Conservation (phyloP, 92 coral and sea anemone genomes). For the Heliopora coerulea region DNA sequence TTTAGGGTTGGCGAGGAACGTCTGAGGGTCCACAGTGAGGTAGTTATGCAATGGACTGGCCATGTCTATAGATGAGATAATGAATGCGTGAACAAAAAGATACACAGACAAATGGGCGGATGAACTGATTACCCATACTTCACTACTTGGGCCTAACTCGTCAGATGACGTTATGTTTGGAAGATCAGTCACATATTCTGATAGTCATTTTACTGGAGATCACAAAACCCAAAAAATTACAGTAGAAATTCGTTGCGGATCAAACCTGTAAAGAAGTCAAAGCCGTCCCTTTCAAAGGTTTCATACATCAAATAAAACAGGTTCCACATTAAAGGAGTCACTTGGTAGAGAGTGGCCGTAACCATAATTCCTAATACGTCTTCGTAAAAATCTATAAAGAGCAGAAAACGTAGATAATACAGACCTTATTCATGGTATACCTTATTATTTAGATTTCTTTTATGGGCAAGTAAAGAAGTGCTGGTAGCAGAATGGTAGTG, state of each 20-base stretch:
- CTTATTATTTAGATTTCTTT: too few relatives aligned
- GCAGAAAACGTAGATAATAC: not conserved
- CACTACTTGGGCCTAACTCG: too few relatives aligned
- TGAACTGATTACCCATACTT: too few relatives aligned
- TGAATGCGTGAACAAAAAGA: too few relatives aligned
- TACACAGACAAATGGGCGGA: too few relatives aligned
- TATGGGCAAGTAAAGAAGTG: too few relatives aligned
- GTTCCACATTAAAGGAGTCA: constrained; percentile 88
- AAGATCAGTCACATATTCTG: too few relatives aligned
- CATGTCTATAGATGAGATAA: constrained; percentile 67
- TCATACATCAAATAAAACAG: constrained; percentile 78
- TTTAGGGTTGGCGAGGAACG: constrained; percentile 80
- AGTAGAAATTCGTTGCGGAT: not conserved
- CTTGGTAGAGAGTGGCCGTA: constrained; percentile 85
- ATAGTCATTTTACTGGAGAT: not conserved
- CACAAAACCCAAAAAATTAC: not conserved
- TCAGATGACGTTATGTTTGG: too few relatives aligned
- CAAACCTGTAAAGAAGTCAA: constrained; percentile 92
- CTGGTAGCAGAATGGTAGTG: too few relatives aligned
- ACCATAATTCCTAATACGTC: constrained; percentile 85
- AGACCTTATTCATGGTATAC: too few relatives aligned
- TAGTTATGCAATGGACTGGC: constrained; percentile 91
- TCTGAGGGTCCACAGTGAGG: constrained; percentile 91
- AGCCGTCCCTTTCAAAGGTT: constrained; percentile 93
- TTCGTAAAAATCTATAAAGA: constrained; percentile 75